phyloP scores from a whole-genome alignment of 2,888 invertebrate genomes.

The Volucella bombylans region DNA sequence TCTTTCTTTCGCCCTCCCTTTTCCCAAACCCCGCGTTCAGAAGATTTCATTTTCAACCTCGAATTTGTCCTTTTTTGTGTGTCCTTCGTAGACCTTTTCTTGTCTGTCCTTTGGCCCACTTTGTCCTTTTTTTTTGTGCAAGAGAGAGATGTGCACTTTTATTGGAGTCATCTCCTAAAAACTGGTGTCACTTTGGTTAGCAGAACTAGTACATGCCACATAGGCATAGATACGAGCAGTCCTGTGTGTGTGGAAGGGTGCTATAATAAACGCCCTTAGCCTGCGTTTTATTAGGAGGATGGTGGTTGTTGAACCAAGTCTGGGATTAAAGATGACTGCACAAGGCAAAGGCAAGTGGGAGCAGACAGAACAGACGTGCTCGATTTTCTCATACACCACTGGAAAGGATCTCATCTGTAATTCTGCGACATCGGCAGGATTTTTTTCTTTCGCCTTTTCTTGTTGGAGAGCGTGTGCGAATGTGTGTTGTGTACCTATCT shows the following conservation, averaged over 20 bases:
- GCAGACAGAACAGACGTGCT: slow-evolving; percentile 34
- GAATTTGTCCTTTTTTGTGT: slow-evolving; percentile 29
- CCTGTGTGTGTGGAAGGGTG: slow-evolving; percentile 1
- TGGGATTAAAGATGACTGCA: slow-evolving; percentile 63
- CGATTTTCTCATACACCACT: slow-evolving; percentile 52
- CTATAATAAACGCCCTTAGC: slow-evolving; percentile 61
- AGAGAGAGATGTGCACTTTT: slow-evolving; percentile 57
- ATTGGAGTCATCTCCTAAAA: slow-evolving; percentile 68
- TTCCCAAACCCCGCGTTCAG: not conserved
- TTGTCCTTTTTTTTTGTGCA: slow-evolving; percentile 7
- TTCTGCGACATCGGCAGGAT: slow-evolving; percentile 70
- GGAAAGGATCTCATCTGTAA: slow-evolving; percentile 34
- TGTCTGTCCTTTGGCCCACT: slow-evolving; percentile 9
- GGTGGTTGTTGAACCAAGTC: not conserved
- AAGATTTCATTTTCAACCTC: slow-evolving; percentile 69
- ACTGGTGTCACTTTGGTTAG: slow-evolving; percentile 66
- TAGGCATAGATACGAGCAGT: not conserved
- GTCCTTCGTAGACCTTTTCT: slow-evolving; percentile 10
- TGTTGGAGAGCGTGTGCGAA: not conserved
- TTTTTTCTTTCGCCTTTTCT: slow-evolving; percentile 14
- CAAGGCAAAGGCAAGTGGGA: slow-evolving; percentile 35
- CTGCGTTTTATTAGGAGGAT: slow-evolving; percentile 66
- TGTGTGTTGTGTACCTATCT: slow-evolving; percentile 6
- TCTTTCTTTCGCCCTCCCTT: no score
- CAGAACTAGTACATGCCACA: slow-evolving; percentile 37